Evolutionary conservation across 1,140 invertebrate genomes (phyloP), one percentile per base, ranked within the genome.

Genomic region (Sminthurinus signatus): DNA sequence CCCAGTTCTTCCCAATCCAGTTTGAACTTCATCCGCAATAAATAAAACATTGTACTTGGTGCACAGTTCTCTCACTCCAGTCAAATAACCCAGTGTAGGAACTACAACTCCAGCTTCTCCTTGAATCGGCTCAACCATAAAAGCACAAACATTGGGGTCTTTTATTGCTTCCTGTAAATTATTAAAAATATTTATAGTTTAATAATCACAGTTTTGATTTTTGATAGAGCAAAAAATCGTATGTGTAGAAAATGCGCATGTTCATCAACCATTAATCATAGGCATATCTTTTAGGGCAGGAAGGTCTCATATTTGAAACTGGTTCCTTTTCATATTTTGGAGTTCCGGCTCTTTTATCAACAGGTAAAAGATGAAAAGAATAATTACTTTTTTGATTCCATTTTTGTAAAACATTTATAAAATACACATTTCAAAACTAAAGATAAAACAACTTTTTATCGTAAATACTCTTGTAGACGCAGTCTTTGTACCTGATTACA

Each of bases 11-110:
- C 86, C 88, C 64, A 96, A 79, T 10, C 91, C 91, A 12, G 91
- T 93, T 77, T 99, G 97, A 14, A 99, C 91, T 77, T 99, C 96
- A 78, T 99, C 97, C 2, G 93, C 93, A 67, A 99, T 97, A 85
- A 89, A 97, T 0, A 99, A 79, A 1, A 99, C 95, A 74, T 98
- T 97, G 77, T 98, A 81, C 74, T 92, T 90, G 2, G 86, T 87
- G 76, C 96, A 99, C 0, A 99, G 79, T 50, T 92, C 87, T 42
- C 96, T 80, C 0, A 98, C 88, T 64, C 86, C 85, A 70, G 81
- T 86, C 51, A 99, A 78, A 74, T 99, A 99, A 0, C 95, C 95
- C 2, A 84, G 81, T 75, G 86, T 78, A 0, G 96, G 96, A 1
- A 99, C 89, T 0, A 95, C 84, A 1, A 98, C 93, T 1, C 96